Evolutionary conservation across 1,140 invertebrate species (phyloP).

Genomic region (Pseudomyrmex gracilis): DNA sequence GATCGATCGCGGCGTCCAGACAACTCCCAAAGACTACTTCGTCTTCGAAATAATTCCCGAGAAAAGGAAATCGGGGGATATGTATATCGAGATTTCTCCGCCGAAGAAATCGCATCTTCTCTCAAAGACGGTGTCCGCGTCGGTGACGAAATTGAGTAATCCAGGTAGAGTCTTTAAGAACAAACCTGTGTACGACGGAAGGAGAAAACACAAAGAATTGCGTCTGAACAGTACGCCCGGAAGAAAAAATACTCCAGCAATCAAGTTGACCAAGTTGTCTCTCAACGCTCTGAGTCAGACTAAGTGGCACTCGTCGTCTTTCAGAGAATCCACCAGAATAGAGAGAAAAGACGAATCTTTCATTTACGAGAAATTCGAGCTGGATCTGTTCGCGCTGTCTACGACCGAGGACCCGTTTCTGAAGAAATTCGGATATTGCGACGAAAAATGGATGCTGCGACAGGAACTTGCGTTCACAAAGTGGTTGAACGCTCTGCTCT

Average conservation of each 20-base stretch:
- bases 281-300: neutral
- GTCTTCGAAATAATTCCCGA: neutral
- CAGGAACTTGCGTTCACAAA: conserved; percentile 93
- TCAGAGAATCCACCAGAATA: conserved; percentile 36
- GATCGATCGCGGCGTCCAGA: neutral
- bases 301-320: neutral
- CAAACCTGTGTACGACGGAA: conserved; percentile 50
- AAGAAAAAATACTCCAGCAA: conserved; percentile 50
- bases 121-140: conserved; percentile 25
- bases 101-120: conserved; percentile 56
- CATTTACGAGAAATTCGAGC: conserved; percentile 74
- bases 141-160: conserved; percentile 55
- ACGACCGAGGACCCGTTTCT: conserved; percentile 89
- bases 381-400: conserved; percentile 87
- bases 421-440: conserved; percentile 86
- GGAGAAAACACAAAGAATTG: no score
- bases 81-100: conserved; percentile 78
- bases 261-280: conserved; percentile 76
- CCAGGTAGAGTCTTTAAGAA: conserved; percentile 76
- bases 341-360: conserved; percentile 46
- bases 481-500: conserved; percentile 95
- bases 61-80: conserved; percentile 29
- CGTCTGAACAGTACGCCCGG: neutral
- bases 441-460: conserved; percentile 92
- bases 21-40: conserved; percentile 7